phyloP scores from a whole-genome alignment of 1,140 invertebrate species.

The Pentalonia nigronervosa region DNA sequence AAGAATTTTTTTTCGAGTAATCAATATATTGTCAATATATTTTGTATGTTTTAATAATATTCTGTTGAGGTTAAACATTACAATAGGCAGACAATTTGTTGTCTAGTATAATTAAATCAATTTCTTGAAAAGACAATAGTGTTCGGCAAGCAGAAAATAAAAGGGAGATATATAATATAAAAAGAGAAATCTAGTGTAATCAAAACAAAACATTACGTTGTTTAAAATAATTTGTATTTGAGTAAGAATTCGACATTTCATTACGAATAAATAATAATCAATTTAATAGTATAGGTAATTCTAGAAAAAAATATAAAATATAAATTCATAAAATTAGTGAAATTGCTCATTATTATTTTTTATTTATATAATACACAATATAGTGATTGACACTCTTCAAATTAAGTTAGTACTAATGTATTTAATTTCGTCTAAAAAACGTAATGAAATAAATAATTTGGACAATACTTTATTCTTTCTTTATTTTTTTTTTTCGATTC shows the following conservation, averaged over 20 bases:
- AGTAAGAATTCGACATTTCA: not conserved
- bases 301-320: not conserved
- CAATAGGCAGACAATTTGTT: not conserved
- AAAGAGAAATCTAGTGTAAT: conserved; percentile 35
- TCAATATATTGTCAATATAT: too few species aligned
- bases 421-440: not conserved
- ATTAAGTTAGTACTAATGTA: not conserved
- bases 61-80: not conserved
- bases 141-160: not conserved
- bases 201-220: conserved; percentile 16
- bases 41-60: not conserved
- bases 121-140: conserved; percentile 23
- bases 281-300: not conserved
- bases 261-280: not conserved
- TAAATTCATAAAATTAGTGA: not conserved
- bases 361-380: not conserved
- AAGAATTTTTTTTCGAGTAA: too few species aligned
- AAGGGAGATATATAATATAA: not conserved
- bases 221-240: conserved; percentile 10
- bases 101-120: conserved; percentile 15
- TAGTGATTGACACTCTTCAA: not conserved
- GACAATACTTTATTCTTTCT: too few species aligned
- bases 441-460: too few species aligned
- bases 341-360: not conserved
- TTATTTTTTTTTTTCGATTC: too few species aligned